Evolutionary conservation across 1,140 invertebrate genomes (phyloP).

Genomic region (Drosophila navojoa): DNA sequence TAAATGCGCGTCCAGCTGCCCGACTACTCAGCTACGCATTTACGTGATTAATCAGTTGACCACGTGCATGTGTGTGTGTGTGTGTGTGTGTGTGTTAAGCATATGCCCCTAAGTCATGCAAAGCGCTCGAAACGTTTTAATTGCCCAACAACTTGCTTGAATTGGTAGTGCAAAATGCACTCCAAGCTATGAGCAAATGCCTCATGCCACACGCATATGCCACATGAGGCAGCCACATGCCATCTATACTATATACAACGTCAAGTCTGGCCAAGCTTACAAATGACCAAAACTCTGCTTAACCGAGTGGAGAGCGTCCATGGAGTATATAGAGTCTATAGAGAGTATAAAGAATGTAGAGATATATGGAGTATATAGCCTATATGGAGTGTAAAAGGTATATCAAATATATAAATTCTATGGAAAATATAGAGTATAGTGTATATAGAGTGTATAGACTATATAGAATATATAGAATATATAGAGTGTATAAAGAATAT

Average conservation of each 20-base stretch:
- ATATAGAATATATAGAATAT: too few relatives aligned
- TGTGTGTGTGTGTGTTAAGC: constrained; percentile 21
- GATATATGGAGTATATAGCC: too few relatives aligned
- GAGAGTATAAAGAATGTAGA: too few relatives aligned
- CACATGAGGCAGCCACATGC: constrained; percentile 9
- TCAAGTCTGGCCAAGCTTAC: too few relatives aligned
- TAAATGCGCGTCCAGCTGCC: constrained; percentile 21
- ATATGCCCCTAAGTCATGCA: constrained; percentile 76
- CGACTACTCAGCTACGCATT: constrained; percentile 69
- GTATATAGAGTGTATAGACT: too few relatives aligned
- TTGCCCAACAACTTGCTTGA: constrained; percentile 52
- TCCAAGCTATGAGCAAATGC: constrained; percentile 24
- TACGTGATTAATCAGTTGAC: constrained; percentile 80
- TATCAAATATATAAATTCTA: too few relatives aligned
- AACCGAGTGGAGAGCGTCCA: too few relatives aligned
- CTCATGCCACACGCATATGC: constrained; percentile 3
- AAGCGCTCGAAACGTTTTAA: constrained; percentile 65
- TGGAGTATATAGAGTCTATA: too few relatives aligned
- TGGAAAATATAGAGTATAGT: too few relatives aligned
- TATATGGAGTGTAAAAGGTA: too few relatives aligned
- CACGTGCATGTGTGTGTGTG: constrained; percentile 46
- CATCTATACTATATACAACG: background rate
- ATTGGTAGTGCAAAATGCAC: constrained; percentile 45
- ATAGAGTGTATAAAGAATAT: too few relatives aligned
- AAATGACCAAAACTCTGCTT: too few relatives aligned